Conservation (phyloP, 2,113 vertebrate genomes). For the Clupea harengus region DNA sequence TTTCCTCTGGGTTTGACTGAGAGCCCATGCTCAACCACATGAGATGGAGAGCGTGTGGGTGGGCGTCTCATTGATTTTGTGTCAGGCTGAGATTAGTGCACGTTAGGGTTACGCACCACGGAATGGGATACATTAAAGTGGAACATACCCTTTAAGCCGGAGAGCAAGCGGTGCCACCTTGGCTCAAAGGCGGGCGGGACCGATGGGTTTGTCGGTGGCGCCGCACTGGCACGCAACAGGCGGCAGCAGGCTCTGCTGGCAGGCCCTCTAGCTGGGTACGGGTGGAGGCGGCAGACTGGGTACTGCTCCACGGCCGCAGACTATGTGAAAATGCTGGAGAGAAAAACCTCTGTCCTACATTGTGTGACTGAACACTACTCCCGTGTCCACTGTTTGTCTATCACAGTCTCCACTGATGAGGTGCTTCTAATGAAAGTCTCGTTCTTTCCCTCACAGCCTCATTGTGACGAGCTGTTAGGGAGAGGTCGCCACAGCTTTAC, state of each 20-base stretch:
- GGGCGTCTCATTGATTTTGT: conserved; percentile 62
- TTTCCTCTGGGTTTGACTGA: conserved; percentile 10
- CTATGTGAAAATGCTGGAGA: background rate
- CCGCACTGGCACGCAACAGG: background rate
- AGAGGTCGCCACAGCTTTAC: background rate
- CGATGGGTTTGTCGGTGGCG: background rate
- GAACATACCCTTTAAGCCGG: conserved; percentile 45
- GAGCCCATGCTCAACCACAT: conserved; percentile 34
- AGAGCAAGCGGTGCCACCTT: background rate
- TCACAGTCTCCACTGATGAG: background rate
- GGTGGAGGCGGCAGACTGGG: background rate
- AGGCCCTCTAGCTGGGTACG: background rate
- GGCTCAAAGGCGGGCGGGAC: background rate
- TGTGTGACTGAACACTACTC: background rate
- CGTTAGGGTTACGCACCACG: conserved; percentile 49
- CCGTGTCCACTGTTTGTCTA: background rate
- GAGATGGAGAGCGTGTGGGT: conserved; percentile 54
- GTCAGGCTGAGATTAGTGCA: conserved; percentile 60
- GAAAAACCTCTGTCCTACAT: background rate
- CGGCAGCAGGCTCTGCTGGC: background rate
- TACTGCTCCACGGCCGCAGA: background rate
- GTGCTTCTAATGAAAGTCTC: background rate
- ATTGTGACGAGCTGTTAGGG: background rate
- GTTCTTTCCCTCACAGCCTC: background rate
- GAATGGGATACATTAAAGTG: conserved; percentile 54